Base-by-base conservation (phyloP, 1,140 invertebrate genomes). In the Rhysida immarginata region DNA sequence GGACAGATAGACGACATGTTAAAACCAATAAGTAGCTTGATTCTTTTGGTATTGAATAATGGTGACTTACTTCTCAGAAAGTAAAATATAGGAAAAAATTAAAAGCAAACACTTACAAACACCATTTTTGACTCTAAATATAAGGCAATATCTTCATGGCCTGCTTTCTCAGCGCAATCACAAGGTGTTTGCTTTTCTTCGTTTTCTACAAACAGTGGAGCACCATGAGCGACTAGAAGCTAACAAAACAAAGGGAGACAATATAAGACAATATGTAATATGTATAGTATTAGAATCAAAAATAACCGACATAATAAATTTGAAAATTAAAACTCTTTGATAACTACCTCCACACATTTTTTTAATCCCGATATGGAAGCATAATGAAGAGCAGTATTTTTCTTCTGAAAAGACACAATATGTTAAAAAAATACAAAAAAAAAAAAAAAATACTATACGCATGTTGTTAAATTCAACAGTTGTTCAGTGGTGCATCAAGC, bases 91-190 rank as follows among this genome's bases (percentile, higher is more conserved):
- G n/a, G n/a, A n/a, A n/a, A n/a, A n/a, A n/a, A n/a, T n/a, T n/a
- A n/a, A n/a, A n/a, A n/a, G n/a, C n/a, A n/a, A n/a, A n/a, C n/a
- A 74, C 78, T 78, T 70, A 80, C 79, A 70, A 83, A 83, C 54
- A 83, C 78, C 78, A 83, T 83, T 64, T 77, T 78, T 16, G 78
- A 79, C 66, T 83, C 81, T 14, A 83, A 64, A 61, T 77, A 76
- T 8, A 76, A 67, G n/a, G 81, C 80, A 58, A 83, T 79, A 49
- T 77, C 73, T 59, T 77, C 73, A 66, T 80, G 73, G 2, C 74
- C 71, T 53, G 68, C 69, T 62, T 73, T 71, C 65, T 80, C 78
- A 2, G 81, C 81, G 59, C 78, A 63, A 67, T 83, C 81, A 69
- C 80, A 81, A 2, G 80, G 78, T 43, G 81, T 83, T 57, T 77